Percentiles rank a stretch among this genome's conserved stretches.
Evolutionary conservation across 2,113 vertebrate genomes (phyloP).

Genomic region (Antechinus flavipes): DNA sequence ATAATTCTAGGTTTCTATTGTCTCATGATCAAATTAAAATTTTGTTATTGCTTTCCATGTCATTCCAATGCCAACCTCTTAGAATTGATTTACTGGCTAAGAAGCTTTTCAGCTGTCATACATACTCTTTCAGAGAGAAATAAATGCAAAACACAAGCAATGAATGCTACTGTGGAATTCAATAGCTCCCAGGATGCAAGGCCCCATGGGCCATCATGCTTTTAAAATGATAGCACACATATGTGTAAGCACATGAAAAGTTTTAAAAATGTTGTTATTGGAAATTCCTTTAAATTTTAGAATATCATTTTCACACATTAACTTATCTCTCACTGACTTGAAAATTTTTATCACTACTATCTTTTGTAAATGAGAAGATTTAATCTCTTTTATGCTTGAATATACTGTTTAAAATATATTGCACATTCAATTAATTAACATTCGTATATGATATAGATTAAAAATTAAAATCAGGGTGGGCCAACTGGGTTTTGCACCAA

Average conservation of each 20-base stretch:
- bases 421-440: background rate
- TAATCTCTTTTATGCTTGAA: background rate
- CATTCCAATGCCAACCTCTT: conserved; percentile 18
- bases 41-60: conserved; percentile 1
- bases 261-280: background rate
- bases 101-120: conserved; percentile 40
- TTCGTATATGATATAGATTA: background rate
- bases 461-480: background rate
- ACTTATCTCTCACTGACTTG: background rate
- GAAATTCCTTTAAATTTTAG: background rate
- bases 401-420: background rate
- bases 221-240: background rate
- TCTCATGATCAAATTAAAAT: background rate
- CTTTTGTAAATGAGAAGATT: background rate
- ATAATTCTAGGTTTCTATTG: background rate
- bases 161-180: background rate
- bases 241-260: background rate
- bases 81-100: conserved; percentile 48
- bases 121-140: conserved; percentile 38
- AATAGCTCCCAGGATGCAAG: background rate
- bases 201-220: background rate
- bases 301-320: conserved; percentile 3
- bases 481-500: background rate
- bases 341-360: background rate
- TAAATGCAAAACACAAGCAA: background rate